These are phyloP conservation scores for Rhabdophis nuchalis DNA, from an alignment of 2,797 vertebrate genomes.

Conservation along the genomic window DNA sequence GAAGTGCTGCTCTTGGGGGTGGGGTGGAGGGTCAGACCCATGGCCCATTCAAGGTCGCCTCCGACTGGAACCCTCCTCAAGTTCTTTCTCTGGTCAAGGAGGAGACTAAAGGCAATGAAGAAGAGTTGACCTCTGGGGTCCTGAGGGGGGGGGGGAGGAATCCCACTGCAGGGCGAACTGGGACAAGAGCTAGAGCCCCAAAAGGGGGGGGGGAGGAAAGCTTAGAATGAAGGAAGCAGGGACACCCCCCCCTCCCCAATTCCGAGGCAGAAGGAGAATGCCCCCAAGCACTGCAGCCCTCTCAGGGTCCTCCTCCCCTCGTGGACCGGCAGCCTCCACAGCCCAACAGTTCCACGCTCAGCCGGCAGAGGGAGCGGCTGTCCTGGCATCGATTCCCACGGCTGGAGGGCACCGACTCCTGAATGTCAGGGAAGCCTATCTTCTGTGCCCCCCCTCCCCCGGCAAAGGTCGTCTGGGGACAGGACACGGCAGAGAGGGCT, in stretches of 20 bases:
- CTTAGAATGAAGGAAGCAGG: neutral
- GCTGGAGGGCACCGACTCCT: neutral
- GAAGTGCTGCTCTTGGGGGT: neutral
- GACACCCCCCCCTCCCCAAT: neutral
- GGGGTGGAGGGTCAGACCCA: neutral
- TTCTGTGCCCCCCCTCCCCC: no score
- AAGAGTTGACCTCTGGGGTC: neutral
- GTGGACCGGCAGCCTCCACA: neutral
- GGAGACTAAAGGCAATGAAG: neutral
- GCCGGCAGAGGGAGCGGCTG: conserved; percentile 34
- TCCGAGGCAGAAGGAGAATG: neutral
- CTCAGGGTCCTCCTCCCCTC: neutral
- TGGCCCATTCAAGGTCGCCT: neutral
- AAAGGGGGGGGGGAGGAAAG: neutral
- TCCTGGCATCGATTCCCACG: neutral
- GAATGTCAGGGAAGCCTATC: neutral
- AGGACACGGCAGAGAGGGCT: neutral
- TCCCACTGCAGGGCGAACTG: neutral
- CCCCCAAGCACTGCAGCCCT: no score
- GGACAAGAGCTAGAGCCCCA: neutral
- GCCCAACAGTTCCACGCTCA: neutral
- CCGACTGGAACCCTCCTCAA: neutral
- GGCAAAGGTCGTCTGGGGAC: neutral
- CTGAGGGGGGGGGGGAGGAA: neutral
- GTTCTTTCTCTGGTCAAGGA: neutral